Base-by-base conservation (phyloP, 2,797 vertebrate genomes). In the Melopsittacus undulatus region DNA sequence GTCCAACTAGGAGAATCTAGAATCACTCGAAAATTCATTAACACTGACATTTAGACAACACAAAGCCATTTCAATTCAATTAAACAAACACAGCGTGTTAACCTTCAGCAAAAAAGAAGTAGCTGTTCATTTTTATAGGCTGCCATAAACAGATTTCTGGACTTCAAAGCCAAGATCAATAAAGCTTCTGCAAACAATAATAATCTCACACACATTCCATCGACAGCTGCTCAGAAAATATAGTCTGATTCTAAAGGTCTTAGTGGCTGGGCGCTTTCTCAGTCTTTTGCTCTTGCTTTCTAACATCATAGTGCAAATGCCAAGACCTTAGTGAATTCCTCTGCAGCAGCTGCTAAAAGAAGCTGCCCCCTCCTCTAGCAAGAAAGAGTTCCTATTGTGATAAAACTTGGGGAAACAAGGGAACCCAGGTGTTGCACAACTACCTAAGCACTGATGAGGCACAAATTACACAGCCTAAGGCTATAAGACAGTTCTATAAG, bases 51-150 rank as follows among this genome's bases (percentile, higher is more conserved):
- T 97, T 98, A 95, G 96, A 97, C 96, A 97, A 97, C 95, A 97
- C 84, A 97, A 96, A 97, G 88, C 94, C 93, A 97, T 97, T 98
- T 97, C 96, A 96, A 97, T 98, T 98, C 97, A 98, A 98, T 98
- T 98, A 98, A 98, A 97, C 96, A 98, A 98, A 97, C 97, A 97
- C 74, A 96, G 89, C 36, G 51, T 73, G 91, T 97, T 98, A 98
- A 98, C 97, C 97, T 98, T 97, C 97, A 97, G 97, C 97, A 95
- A 96, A 97, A 97, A 97, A 98, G 95, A 97, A 98, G 96, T 96
- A 96, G 97, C 97, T n/a, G 12, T 88, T 97, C 89, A 51, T 97
- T 98, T 98, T 98, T 97, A 98, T 83, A 91, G 96, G 96, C 93
- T 93, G 92, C 95, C 73, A 62, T 97, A 98, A 98, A 98, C 97